phyloP scores from a whole-genome alignment of 2,797 vertebrate genomes.

The Cryptoprocta ferox region DNA sequence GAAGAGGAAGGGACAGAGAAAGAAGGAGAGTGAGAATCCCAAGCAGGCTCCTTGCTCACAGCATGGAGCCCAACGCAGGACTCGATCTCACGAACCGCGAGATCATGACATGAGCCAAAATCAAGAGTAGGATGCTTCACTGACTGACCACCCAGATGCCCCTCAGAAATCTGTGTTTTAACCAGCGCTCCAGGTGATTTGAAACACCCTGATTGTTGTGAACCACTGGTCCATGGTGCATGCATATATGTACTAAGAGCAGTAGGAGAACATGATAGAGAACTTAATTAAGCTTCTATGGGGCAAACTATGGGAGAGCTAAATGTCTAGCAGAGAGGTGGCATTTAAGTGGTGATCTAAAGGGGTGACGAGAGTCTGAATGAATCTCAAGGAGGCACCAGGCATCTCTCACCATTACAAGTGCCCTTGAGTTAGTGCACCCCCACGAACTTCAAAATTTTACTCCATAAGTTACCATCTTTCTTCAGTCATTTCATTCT shows the following conservation, averaged over 20 bases:
- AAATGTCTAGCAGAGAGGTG: neutral
- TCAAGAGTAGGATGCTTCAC: no score
- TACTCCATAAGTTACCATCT: neutral
- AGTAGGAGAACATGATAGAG: neutral
- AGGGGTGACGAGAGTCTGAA: neutral
- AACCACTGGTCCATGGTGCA: neutral
- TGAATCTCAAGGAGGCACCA: neutral
- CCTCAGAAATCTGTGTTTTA: neutral
- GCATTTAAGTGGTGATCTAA: neutral
- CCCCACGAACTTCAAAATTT: neutral
- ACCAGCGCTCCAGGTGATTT: neutral
- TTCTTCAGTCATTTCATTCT: neutral
- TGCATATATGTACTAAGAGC: neutral
- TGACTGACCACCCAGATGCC: no score
- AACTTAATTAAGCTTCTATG: neutral
- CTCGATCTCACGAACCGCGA: no score
- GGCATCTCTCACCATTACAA: neutral
- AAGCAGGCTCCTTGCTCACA: no score
- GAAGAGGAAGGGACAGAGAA: no score
- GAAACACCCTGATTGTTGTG: neutral
- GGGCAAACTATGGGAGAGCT: neutral
- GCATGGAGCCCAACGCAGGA: no score
- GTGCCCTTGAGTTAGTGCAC: neutral
- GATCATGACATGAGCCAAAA: no score
- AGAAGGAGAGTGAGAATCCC: no score